Evolutionary conservation across 2,797 vertebrate genomes (phyloP).

Genomic region (Phalloptychus januarius): DNA sequence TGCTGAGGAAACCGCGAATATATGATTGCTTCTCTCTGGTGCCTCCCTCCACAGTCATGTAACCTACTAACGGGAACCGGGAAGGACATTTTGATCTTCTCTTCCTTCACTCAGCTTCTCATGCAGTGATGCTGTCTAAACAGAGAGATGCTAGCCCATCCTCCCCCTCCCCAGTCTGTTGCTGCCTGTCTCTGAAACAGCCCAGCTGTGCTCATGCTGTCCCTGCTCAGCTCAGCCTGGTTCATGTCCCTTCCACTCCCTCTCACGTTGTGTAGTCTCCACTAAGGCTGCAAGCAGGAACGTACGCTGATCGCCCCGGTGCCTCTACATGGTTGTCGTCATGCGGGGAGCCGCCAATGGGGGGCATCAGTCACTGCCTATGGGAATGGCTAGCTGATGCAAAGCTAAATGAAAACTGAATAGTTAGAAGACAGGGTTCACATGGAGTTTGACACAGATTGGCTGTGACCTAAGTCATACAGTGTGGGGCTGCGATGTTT

Average conservation of each 20-base stretch:
- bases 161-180: constrained; percentile 44
- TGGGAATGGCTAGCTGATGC: constrained; percentile 25
- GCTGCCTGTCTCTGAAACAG: constrained; percentile 49
- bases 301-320: constrained; percentile 56
- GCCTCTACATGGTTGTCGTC: constrained; percentile 61
- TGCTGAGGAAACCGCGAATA: constrained; percentile 44
- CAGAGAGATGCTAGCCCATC: constrained; percentile 20
- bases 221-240: constrained; percentile 50
- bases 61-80: background rate
- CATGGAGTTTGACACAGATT: constrained; percentile 10
- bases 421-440: constrained; percentile 23
- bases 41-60: background rate
- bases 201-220: constrained; percentile 54
- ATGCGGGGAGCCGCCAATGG: constrained; percentile 44
- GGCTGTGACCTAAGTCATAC: constrained; percentile 10
- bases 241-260: constrained; percentile 47
- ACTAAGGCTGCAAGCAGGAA: constrained; percentile 37
- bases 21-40: background rate
- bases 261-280: constrained; percentile 35
- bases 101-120: constrained; percentile 13
- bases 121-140: constrained; percentile 10
- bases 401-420: constrained; percentile 14
- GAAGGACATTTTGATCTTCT: constrained; percentile 17
- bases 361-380: constrained; percentile 4
- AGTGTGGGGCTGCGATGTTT: constrained; percentile 14